Evolutionary conservation across 2,888 invertebrate genomes (phyloP).

Genomic region (Ochropacha duplaris): DNA sequence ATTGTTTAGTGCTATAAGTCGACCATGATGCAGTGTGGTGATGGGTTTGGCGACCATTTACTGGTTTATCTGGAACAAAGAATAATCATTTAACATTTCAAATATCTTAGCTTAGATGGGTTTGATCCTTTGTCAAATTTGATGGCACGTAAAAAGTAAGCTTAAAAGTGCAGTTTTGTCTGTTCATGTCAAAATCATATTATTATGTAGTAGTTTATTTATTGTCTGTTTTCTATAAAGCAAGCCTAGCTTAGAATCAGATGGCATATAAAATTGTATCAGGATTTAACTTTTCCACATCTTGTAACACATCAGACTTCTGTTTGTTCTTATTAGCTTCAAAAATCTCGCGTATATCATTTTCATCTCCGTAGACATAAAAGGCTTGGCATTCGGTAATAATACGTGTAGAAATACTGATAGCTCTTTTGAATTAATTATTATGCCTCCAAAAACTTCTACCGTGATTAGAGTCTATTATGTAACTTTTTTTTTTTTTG

Average conservation of each 20-base stretch:
- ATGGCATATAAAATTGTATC: no score
- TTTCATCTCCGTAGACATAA: neutral
- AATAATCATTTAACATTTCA: constrained; percentile 2
- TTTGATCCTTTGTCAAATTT: no score
- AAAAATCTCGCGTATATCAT: neutral
- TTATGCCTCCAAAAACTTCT: neutral
- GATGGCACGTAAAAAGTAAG: no score
- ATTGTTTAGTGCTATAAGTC: constrained; percentile 71
- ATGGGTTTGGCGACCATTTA: constrained; percentile 56
- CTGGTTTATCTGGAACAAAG: constrained; percentile 70
- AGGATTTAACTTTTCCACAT: neutral
- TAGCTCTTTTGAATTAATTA: neutral
- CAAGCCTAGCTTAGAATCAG: no score
- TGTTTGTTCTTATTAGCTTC: neutral
- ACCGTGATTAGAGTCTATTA: neutral
- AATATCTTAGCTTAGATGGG: no score
- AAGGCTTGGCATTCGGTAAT: neutral
- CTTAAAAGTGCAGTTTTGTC: no score
- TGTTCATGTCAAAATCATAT: no score
- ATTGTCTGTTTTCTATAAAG: no score
- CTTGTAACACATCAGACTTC: neutral
- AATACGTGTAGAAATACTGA: neutral
- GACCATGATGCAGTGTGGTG: constrained; percentile 60
- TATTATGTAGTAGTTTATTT: no score
- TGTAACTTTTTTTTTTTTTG: no score